These are phyloP conservation scores for Dolichotis patagonum DNA, from an alignment of 2,113 vertebrate genomes.

Conservation along the genomic window DNA sequence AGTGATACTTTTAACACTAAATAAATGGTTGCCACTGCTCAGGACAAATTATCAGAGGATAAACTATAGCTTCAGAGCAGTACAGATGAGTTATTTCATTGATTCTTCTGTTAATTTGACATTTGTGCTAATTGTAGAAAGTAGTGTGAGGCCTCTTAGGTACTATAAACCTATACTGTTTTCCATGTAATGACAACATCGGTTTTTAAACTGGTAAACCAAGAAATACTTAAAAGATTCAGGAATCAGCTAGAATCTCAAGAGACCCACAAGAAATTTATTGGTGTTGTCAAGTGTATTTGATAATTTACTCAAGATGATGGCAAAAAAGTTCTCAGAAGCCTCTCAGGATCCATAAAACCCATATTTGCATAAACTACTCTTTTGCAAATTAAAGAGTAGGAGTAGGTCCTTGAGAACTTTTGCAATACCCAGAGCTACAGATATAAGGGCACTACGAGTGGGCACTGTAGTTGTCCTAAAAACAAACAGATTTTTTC, in stretches of 20 bases:
- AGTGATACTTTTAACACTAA: background rate
- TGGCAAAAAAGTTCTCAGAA: slow-evolving; percentile 37
- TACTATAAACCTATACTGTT: slow-evolving; percentile 35
- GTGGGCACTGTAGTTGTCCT: background rate
- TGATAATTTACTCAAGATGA: slow-evolving; percentile 66
- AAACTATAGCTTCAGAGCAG: background rate
- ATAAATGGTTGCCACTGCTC: background rate
- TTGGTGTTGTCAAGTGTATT: background rate
- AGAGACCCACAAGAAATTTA: slow-evolving; percentile 58
- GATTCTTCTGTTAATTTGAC: slow-evolving; percentile 61
- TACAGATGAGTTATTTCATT: background rate
- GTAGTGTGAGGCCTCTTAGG: background rate
- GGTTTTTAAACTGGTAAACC: slow-evolving; percentile 27
- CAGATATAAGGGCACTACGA: background rate
- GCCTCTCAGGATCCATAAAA: slow-evolving; percentile 22
- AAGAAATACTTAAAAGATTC: slow-evolving; percentile 32
- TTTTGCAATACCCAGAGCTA: background rate
- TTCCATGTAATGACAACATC: slow-evolving; percentile 27
- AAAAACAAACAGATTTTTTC: background rate
- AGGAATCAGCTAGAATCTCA: slow-evolving; percentile 15
- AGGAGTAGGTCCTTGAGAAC: background rate
- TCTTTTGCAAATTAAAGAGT: slow-evolving; percentile 44
- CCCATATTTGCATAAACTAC: slow-evolving; percentile 33
- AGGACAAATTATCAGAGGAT: background rate
- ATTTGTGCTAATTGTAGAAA: slow-evolving; percentile 55